Conservation (phyloP, 2,113 vertebrate species). For the Onychorhynchus coronatus region DNA sequence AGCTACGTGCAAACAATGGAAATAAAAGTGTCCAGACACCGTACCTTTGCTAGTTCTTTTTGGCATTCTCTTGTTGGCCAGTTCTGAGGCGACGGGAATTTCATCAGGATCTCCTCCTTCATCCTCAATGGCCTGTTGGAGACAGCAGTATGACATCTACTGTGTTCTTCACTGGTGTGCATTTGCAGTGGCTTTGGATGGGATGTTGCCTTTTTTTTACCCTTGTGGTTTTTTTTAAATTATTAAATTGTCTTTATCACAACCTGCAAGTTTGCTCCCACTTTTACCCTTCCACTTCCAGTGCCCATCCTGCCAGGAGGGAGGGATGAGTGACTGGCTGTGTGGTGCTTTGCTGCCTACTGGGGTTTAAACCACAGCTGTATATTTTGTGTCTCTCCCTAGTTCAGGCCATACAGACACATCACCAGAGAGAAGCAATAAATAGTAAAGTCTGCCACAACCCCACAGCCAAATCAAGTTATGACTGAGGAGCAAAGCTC, state of each 20-base stretch:
- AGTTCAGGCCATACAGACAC: fast-evolving
- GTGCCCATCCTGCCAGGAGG: background rate
- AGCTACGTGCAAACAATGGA: background rate
- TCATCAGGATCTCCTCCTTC: constrained; percentile 96
- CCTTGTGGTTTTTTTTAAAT: fast-evolving
- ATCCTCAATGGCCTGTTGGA: constrained; percentile 88
- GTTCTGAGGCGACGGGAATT: constrained; percentile 81
- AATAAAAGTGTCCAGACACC: background rate
- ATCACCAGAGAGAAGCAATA: background rate
- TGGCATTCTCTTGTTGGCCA: constrained; percentile 77
- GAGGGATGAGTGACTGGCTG: background rate
- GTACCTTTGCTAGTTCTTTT: constrained; percentile 86
- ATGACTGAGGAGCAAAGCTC: background rate
- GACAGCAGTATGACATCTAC: background rate
- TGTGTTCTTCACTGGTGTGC: background rate
- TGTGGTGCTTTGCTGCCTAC: background rate
- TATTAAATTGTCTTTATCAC: background rate
- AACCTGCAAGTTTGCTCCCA: background rate
- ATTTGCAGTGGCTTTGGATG: background rate
- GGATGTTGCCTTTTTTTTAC: fast-evolving
- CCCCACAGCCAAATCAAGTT: background rate
- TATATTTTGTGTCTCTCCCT: too few species aligned
- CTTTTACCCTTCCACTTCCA: background rate
- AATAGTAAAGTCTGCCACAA: background rate
- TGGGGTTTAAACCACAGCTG: background rate